Evolutionary conservation across 2,113 vertebrate genomes (phyloP).

Genomic region (Podarcis raffonei): DNA sequence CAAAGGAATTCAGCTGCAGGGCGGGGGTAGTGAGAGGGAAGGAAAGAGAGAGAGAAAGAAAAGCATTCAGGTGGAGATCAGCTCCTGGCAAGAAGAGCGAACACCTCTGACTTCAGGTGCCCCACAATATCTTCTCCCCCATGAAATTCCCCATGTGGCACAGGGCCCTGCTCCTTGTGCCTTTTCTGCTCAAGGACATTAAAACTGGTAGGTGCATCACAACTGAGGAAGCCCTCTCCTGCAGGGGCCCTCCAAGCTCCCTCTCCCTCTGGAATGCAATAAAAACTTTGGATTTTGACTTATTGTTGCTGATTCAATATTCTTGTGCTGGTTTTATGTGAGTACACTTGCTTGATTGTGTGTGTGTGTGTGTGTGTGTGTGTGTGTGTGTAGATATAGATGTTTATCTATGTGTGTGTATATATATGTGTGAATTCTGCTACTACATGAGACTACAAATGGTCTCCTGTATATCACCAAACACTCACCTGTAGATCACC

Average conservation of each 20-base stretch:
- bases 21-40: neutral
- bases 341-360: neutral
- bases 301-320: neutral
- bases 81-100: neutral
- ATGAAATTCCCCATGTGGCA: neutral
- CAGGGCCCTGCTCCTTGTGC: neutral
- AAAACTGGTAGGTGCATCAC: no score
- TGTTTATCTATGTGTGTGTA: no score
- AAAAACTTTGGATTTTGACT: neutral
- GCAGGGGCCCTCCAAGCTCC: neutral
- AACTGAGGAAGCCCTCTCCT: neutral
- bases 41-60: neutral
- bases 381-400: no score
- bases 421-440: neutral
- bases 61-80: neutral
- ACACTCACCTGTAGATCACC: no score
- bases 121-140: neutral
- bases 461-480: neutral
- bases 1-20: slow-evolving; percentile 87
- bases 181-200: neutral
- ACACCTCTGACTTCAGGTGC: no score
- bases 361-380: no score
- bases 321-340: neutral
- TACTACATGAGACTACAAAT: neutral
- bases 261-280: neutral